phyloP scores from a whole-genome alignment of 2,888 invertebrate genomes.

The Pollenia amentaria region DNA sequence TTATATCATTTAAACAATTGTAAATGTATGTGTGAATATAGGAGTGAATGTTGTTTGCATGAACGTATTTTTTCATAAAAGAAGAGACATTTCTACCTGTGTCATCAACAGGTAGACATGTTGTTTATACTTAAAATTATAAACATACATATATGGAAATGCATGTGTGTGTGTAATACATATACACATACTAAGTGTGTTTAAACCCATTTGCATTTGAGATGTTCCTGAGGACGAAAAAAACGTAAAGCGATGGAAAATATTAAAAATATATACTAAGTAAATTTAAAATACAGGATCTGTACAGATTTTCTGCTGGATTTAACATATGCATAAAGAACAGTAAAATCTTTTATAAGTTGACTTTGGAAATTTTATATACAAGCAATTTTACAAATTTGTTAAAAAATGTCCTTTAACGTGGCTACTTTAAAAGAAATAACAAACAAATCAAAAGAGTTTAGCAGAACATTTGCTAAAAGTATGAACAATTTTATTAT shows the following conservation, averaged over 20 bases:
- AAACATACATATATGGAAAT: too few relatives aligned
- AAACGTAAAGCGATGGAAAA: neutral
- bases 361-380: too few relatives aligned
- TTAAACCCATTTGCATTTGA: slow-evolving; percentile 25
- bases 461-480: too few relatives aligned
- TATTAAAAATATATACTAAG: slow-evolving; percentile 6
- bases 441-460: too few relatives aligned
- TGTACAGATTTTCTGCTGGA: neutral
- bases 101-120: slow-evolving; percentile 27
- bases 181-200: neutral
- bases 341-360: neutral
- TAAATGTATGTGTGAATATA: neutral
- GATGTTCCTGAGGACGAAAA: neutral
- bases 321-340: neutral
- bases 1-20: neutral
- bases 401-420: too few relatives aligned
- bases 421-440: too few relatives aligned
- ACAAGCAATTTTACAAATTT: too few relatives aligned
- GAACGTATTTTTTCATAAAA: neutral
- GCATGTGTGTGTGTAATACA: neutral
- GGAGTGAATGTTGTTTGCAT: neutral
- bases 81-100: slow-evolving; percentile 14
- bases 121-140: slow-evolving; percentile 10
- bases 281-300: slow-evolving; percentile 3
- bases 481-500: too few relatives aligned